Base-by-base conservation (phyloP, 2,797 vertebrate species). In the Vultur gryphus region DNA sequence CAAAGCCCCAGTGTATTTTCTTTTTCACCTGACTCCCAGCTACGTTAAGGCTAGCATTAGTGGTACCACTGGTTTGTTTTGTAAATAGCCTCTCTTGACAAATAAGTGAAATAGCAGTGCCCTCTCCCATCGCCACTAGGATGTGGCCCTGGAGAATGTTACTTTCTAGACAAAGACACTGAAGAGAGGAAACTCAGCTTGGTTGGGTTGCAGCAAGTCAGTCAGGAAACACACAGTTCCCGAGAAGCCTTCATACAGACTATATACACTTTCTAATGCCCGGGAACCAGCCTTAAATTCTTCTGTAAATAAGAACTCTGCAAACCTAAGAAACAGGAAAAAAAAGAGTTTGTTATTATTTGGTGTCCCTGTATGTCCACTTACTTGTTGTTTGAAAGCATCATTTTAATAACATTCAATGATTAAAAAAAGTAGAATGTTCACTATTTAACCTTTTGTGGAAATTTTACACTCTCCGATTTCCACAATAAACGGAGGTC, bases 181-280 rank as follows among this genome's bases (percentile, higher is more conserved):
- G 93, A 99, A 99, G 91, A 99, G 98, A 80, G 99, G 99, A 95
- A 99, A 99, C 95, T 99, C 98, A 0, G 99, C 98, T 95, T 99
- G 97, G 90, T 98, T 99, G 29, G 99, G 99, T 55, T 99, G 98
- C 85, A 99, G 98, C 94, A 99, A 97, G 95, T 99, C 98, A 16
- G 99, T 98, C 96, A 99, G 97, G 98, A 99, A 99, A 91, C 99
- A 99, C 86, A 99, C 97, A 0, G 98, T 99, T 90, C 99, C 99
- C 1, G 98, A 99, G 93, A 99, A 98, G 70, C 98, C 99, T 98
- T 99, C 98, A 70, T 98, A 99, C 94, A 99, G 98, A 94, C 99
- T 99, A 97, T 98, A 99, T 88, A 99, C 77, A 54, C 98, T 98
- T 97, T 98, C 98, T 84, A 99, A 89, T 8, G 98, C 98, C 49